A percentile compares a stretch with the other conserved stretches of the same genome.
Evolutionary conservation across 1,140 invertebrate species (phyloP).

Genomic region (Cecropterus lyciades): DNA sequence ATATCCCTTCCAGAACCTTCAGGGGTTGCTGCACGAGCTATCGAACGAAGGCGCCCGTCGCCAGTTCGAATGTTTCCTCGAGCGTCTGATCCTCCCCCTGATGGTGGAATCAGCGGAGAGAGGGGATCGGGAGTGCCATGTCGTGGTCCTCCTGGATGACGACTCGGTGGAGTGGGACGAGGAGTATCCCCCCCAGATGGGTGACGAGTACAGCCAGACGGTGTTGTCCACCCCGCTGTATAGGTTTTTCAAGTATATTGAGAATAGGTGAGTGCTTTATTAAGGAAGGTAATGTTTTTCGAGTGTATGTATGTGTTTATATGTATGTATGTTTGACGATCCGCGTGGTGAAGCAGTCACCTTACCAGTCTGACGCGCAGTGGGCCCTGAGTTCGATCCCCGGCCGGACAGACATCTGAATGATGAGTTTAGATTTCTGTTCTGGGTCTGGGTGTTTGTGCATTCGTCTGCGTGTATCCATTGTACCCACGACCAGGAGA

Average conservation of each 20-base stretch:
- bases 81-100: slow-evolving; percentile 96
- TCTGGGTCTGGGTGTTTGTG: too few relatives aligned
- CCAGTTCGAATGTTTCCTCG: slow-evolving; percentile 98
- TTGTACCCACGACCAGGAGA: slow-evolving; percentile 99
- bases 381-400: too few relatives aligned
- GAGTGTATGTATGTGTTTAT: too few relatives aligned
- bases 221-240: slow-evolving; percentile 94
- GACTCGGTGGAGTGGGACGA: slow-evolving; percentile 99
- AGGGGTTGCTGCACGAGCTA: slow-evolving; percentile 98
- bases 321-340: too few relatives aligned
- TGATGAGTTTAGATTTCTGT: too few relatives aligned
- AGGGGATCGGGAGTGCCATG: slow-evolving; percentile 95
- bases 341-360: too few relatives aligned
- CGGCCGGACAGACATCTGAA: too few relatives aligned
- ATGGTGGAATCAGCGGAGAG: slow-evolving; percentile 97
- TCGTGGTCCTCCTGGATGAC: slow-evolving; percentile 98
- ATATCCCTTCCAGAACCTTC: slow-evolving; percentile 86
- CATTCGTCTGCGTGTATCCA: too few relatives aligned
- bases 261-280: slow-evolving; percentile 92
- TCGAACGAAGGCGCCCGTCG: slow-evolving; percentile 99
- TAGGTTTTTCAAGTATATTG: slow-evolving; percentile 99
- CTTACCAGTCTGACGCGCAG: too few relatives aligned
- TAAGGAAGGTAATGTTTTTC: too few relatives aligned
- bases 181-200: slow-evolving; percentile 99
- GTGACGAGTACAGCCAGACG: slow-evolving; percentile 98